Evolutionary conservation across 2,113 vertebrate species (phyloP).

Genomic region (Myiagra hebetior): DNA sequence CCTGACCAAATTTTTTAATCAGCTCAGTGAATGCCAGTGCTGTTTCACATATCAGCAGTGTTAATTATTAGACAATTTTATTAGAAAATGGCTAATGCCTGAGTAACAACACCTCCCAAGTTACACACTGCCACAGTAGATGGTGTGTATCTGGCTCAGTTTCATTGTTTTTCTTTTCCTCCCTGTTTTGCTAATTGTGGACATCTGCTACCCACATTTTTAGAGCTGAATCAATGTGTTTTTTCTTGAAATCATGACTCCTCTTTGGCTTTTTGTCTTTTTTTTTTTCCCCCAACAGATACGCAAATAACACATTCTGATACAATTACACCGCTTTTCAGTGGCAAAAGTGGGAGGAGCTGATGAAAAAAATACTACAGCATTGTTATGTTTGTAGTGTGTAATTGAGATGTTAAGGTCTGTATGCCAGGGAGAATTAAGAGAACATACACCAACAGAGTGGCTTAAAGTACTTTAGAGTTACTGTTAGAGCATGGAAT

Average conservation of each 20-base stretch:
- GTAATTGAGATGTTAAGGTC: not conserved
- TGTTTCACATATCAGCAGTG: accelerated
- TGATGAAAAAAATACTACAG: not conserved
- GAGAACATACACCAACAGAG: not conserved
- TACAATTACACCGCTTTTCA: not conserved
- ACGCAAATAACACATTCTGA: not conserved
- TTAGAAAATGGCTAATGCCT: not conserved
- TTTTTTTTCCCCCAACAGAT: not conserved
- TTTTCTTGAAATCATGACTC: not conserved
- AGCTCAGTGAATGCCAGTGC: not conserved
- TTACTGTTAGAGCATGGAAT: not conserved
- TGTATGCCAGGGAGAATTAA: not conserved
- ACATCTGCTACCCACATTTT: not conserved
- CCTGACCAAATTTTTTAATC: not conserved
- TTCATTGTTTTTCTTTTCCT: not conserved
- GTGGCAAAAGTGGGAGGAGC: not conserved
- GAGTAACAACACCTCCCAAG: not conserved
- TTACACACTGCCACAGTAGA: not conserved
- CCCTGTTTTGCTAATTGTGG: not conserved
- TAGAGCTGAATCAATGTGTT: not conserved
- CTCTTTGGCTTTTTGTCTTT: not conserved
- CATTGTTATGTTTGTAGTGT: not conserved
- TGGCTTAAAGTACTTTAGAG: not conserved
- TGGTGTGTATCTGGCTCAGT: not conserved
- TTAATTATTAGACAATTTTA: not conserved